Evolutionary conservation across 1,140 invertebrate species (phyloP), one percentile per base, ranked within the genome.

Genomic region (Nephotettix cincticeps): DNA sequence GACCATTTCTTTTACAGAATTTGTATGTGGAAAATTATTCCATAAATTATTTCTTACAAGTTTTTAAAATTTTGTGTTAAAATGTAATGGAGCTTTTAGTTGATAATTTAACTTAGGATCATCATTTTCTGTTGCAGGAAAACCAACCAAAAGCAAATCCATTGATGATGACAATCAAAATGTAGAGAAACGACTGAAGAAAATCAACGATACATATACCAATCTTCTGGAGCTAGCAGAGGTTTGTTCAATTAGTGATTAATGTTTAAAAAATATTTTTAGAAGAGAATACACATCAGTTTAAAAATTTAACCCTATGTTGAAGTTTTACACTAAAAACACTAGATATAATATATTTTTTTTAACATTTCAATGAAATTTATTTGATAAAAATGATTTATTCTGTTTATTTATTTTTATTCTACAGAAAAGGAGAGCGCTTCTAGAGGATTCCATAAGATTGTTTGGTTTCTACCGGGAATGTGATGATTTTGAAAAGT

Each of bases 401-500:
- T 51, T 19, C 21, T 17, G 6, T 51, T 17, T 27, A 56, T 67
- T 36, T 36, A 11, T 54, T 1, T 69, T 56, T 17, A 19, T 29
- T 68, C 74, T 75, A 1, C 81, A 86, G 58, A 87, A 89, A 58
- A 86, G 97, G 0, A 90, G 93, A 72, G 87, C 90, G 0, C 86
- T 96, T 29, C 83, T 99, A 11, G 94, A 96, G 75, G 97, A 99
- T 80, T 92, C 96, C 0, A 96, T 98, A 69, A 88, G 93, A 73
- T 83, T 99, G 19, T 98, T 95, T 80, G 91, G 91, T 30, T 99
- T 99, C 84, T 97, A 96, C 80, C 87, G 92, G n/a, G 96, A 99
- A 79, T 99, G 97, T 83, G 95, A 98, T 78, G 96, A 98, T 80
- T 98, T 99, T 80, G 96, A 98, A 81, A 91, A 91, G 73, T 99